These are phyloP conservation scores for Teleogryllus occipitalis DNA, from an alignment of 1,140 invertebrate species.

Conservation along the genomic window DNA sequence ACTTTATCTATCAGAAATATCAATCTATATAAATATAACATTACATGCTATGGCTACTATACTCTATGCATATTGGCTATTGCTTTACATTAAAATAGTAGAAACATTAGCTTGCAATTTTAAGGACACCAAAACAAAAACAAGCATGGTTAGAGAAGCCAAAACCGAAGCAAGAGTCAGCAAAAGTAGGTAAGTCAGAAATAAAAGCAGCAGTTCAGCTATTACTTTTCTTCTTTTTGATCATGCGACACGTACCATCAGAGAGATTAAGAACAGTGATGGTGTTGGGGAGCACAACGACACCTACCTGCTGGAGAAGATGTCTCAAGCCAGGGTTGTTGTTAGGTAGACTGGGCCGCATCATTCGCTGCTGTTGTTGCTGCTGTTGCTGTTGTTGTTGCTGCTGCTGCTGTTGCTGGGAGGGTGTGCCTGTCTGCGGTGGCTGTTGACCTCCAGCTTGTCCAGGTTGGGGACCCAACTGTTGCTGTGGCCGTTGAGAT, in stretches of 20 bases:
- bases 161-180: no score
- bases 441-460: conserved; percentile 26
- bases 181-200: no score
- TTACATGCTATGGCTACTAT: no score
- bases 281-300: not conserved
- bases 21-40: no score
- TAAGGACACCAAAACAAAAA: no score
- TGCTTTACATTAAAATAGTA: no score
- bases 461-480: conserved; percentile 10
- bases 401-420: conserved; percentile 27
- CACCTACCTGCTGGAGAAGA: conserved; percentile 54
- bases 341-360: conserved; percentile 51
- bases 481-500: conserved; percentile 24
- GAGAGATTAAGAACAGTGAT: not conserved
- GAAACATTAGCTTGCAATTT: no score
- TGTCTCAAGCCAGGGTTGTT: conserved; percentile 60
- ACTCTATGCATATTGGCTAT: no score
- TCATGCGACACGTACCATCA: not conserved
- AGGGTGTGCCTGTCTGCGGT: conserved; percentile 22
- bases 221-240: not conserved
- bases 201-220: no score
- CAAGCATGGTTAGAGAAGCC: no score
- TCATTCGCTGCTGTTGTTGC: conserved; percentile 44
- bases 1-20: no score
- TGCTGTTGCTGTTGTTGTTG: conserved; percentile 32